Evolutionary conservation across 2,888 invertebrate genomes (phyloP).

Genomic region (Embidobia sp.): DNA sequence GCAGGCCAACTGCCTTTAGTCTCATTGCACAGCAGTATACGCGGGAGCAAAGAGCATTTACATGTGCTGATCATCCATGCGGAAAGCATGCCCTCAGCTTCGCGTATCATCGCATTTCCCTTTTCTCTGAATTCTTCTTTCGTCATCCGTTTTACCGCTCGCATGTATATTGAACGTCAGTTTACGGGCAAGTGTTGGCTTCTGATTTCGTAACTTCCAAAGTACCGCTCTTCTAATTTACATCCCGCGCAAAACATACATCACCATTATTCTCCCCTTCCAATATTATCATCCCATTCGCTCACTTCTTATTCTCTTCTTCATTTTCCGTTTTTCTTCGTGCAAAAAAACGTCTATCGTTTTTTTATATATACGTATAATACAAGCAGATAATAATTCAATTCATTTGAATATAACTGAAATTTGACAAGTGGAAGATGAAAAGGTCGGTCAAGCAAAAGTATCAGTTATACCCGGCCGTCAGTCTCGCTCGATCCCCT

Average conservation of each 20-base stretch:
- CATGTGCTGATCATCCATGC: constrained; percentile 79
- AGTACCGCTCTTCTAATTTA: constrained; percentile 29
- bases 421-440: constrained; percentile 27
- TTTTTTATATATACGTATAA: neutral
- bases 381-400: constrained; percentile 23
- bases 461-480: constrained; percentile 65
- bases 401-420: constrained; percentile 50
- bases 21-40: constrained; percentile 47
- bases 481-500: constrained; percentile 58
- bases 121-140: constrained; percentile 67
- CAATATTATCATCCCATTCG: neutral
- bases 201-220: constrained; percentile 35
- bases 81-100: constrained; percentile 70
- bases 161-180: constrained; percentile 46
- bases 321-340: neutral
- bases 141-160: constrained; percentile 58
- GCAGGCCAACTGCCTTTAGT: constrained; percentile 58
- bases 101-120: constrained; percentile 69
- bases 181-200: constrained; percentile 28
- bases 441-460: constrained; percentile 68
- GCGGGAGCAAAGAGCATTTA: constrained; percentile 75
- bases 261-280: neutral
- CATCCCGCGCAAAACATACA: constrained; percentile 22
- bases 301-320: neutral
- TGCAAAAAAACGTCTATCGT: constrained; percentile 1